A percentile compares a stretch with the other conserved stretches of the same genome.
Evolutionary conservation across 2,888 invertebrate genomes (phyloP).

Genomic region (Polymixis lichenea): DNA sequence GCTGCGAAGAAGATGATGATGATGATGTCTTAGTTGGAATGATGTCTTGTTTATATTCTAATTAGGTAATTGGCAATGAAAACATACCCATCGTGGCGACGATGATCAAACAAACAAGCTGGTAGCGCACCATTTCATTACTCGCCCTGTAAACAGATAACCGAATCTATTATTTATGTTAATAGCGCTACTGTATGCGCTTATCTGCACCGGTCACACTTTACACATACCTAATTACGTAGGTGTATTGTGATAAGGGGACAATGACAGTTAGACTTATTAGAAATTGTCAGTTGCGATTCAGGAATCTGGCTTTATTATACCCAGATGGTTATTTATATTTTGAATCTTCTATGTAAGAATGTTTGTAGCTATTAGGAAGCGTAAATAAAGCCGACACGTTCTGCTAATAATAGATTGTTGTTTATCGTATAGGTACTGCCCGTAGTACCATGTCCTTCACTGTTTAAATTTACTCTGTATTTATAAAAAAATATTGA

Average conservation of each 20-base stretch:
- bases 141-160: conserved; percentile 75
- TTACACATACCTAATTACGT: conserved; percentile 50
- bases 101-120: conserved; percentile 77
- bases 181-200: conserved; percentile 53
- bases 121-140: conserved; percentile 82
- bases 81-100: conserved; percentile 79
- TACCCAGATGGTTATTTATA: conserved; percentile 42
- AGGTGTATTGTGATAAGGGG: conserved; percentile 66
- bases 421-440: conserved; percentile 39
- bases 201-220: conserved; percentile 63
- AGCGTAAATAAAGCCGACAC: conserved; percentile 51
- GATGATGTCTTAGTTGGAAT: neutral
- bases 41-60: conserved; percentile 31
- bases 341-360: conserved; percentile 33
- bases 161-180: conserved; percentile 56
- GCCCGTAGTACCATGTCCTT: conserved; percentile 1
- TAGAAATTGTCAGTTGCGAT: conserved; percentile 29
- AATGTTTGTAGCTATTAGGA: conserved; percentile 39
- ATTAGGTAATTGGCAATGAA: conserved; percentile 23
- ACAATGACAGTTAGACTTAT: conserved; percentile 50
- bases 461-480: conserved; percentile 5
- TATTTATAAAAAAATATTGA: neutral
- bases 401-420: conserved; percentile 55
- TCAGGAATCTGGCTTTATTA: conserved; percentile 1
- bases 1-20: too few relatives aligned